Evolutionary conservation across 1,140 invertebrate species (phyloP), one percentile per base, ranked within the genome.

Genomic region (Heliconius hermathena): DNA sequence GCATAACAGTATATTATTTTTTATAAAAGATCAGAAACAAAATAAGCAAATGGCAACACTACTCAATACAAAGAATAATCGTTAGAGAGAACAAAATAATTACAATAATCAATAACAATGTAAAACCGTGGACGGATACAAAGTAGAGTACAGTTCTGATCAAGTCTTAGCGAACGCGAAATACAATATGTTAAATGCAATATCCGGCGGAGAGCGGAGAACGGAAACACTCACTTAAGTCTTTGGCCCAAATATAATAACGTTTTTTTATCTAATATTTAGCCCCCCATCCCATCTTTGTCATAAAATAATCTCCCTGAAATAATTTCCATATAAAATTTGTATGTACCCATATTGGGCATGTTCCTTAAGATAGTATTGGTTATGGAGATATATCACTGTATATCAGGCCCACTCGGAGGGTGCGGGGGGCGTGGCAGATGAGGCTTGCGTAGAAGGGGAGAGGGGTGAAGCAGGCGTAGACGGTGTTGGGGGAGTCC

Each of bases 341-440:
- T 8, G 18, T 20, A 8, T 46, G 41, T 54, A 0, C 52, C 18
- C 9, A 16, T 54, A 54, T 54, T 54, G 18, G 52, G 18, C 18
- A 54, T 18, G 16, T 57, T 22, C 8, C 54, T 9, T 9, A 22
- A 57, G n/a, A 22, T 22, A 1, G 52, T 54, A 13, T 13, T 54
- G n/a, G 20, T 22, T 8, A 57, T 57, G 8, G 18, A 52, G 18
- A 52, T 52, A 52, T 18, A 52, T 52, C n/a, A 57, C n/a, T 8
- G 11, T 22, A 11, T n/a, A 57, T 66, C 60, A 11, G 85, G 79
- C 84, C 92, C 90, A 92, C 22, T 91, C 91, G 1, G 83, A 13
- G 3, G 82, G 18, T 2, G 6, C 79, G 75, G 11, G 78, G 33
- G 33, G 73, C 71, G 60, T 29, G 26, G 74, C 26, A 20, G 49